Base-by-base conservation (phyloP, 2,888 invertebrate species). In the Phorcus lineatus region DNA sequence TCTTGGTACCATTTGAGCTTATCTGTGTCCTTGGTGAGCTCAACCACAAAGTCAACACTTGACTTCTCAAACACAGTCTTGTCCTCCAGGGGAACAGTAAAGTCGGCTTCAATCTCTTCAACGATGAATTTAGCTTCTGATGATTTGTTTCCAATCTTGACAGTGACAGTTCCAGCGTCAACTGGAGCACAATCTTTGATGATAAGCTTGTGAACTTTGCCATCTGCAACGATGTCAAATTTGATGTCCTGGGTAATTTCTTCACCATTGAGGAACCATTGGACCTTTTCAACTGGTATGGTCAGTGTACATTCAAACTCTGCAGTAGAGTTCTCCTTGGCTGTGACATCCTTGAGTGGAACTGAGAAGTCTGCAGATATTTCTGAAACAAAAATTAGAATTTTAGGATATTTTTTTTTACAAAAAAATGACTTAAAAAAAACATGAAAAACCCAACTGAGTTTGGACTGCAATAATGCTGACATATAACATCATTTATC, bases 291-390 rank as follows among this genome's bases (percentile, higher is more conserved):
- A 92, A 98, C 98, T 53, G 98, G 98, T 94, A 98, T 97, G 11
- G 97, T 97, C n/a, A 98, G 94, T 92, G 98, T 97, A 86, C 98
- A 96, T 90, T 97, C 97, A 92, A 98, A 97, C 47, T 95, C 95
- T 0, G 97, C 97, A 88, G 79, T 82, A 36, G 81, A 81, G 53
- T 83, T 62, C 81, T 89, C 89, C 31, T 81, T 83, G 16, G 83
- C 86, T 3, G 83, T 85, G 28, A 82, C 77, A 54, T 86, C 86
- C 52, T 84, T 82, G 52, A 86, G 82, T 17, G 84, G 84, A 6
- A 85, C 78, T 16, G 78, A 57, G 78, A 87, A 86, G 75, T 86
- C 85, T 11, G 84, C 84, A 70, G 81, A 78, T 52, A 85, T 53
- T 85, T 85, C 85, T 87, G 77, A 40, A 70, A 77, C 16, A 55